Evolutionary conservation across 1,140 invertebrate species (phyloP).

Genomic region (Leptestheria dahalacensis): DNA sequence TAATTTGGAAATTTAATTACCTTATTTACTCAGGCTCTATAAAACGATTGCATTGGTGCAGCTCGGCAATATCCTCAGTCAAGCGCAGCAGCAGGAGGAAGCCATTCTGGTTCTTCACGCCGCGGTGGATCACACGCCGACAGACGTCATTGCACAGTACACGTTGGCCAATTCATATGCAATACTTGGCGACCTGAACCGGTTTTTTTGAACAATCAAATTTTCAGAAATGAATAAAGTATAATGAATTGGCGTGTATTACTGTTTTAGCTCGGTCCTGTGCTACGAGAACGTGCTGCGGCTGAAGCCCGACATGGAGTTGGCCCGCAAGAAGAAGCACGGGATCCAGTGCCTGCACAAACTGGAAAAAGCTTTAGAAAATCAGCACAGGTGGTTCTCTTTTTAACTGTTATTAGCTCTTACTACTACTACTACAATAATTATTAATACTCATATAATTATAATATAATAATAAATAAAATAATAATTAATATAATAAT

Average conservation of each 20-base stretch:
- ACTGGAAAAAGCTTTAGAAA: constrained; percentile 44
- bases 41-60: constrained; percentile 65
- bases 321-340: constrained; percentile 42
- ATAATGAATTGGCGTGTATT: constrained; percentile 1
- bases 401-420: too few species aligned
- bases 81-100: constrained; percentile 52
- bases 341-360: constrained; percentile 51
- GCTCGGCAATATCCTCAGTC: constrained; percentile 64
- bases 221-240: neutral
- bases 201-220: constrained; percentile 18
- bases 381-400: constrained; percentile 41
- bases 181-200: constrained; percentile 44
- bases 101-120: constrained; percentile 61
- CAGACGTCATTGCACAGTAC: constrained; percentile 54
- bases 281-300: constrained; percentile 55
- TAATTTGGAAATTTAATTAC: too few species aligned
- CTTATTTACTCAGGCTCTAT: constrained; percentile 37
- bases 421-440: too few species aligned
- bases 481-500: too few species aligned
- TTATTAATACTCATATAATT: too few species aligned
- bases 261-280: constrained; percentile 28
- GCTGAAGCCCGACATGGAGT: constrained; percentile 40
- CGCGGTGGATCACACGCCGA: constrained; percentile 59
- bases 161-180: constrained; percentile 63
- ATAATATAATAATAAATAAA: too few species aligned